These are phyloP conservation scores for Drosophila arawakana DNA, from an alignment of 1,140 invertebrate species.

Conservation along the genomic window DNA sequence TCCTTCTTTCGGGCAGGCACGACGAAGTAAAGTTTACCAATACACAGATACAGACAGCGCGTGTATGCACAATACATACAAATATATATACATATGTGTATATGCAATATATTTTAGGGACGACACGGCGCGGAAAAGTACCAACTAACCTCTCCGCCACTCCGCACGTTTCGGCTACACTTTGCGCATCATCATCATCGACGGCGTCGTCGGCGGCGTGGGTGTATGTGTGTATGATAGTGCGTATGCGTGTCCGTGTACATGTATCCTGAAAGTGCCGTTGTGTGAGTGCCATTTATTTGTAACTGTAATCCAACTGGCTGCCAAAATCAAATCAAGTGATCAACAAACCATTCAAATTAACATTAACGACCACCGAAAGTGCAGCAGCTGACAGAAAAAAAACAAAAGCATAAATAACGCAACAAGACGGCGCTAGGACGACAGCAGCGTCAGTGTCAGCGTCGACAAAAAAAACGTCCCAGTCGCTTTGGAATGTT, in stretches of 20 bases:
- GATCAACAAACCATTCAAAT: constrained; percentile 16
- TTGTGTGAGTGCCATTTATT: constrained; percentile 45
- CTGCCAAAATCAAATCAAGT: constrained; percentile 9
- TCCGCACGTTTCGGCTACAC: constrained; percentile 50
- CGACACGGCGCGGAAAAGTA: constrained; percentile 77
- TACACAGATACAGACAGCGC: constrained; percentile 54
- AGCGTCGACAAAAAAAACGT: constrained; percentile 49
- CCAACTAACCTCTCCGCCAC: constrained; percentile 66
- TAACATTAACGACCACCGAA: constrained; percentile 28
- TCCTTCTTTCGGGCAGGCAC: constrained; percentile 61
- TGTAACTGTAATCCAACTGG: constrained; percentile 22
- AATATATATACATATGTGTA: constrained; percentile 37
- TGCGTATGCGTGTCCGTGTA: constrained; percentile 37
- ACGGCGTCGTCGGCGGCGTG: constrained; percentile 22
- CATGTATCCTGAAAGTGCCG: constrained; percentile 32
- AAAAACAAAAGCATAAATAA: background rate
- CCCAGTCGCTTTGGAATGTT: constrained; percentile 81
- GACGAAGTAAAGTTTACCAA: constrained; percentile 62
- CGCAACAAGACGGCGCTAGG: constrained; percentile 49
- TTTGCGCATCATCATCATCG: constrained; percentile 53
- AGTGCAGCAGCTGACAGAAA: constrained; percentile 19
- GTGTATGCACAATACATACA: constrained; percentile 42
- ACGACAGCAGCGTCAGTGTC: constrained; percentile 36
- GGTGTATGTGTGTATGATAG: constrained; percentile 28
- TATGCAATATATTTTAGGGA: constrained; percentile 76